A percentile compares a stretch with the other conserved stretches of the same genome.
These are phyloP conservation scores for Pycnomerus fuliginosus DNA, from an alignment of 2,888 invertebrate species.

Conservation along the genomic window DNA sequence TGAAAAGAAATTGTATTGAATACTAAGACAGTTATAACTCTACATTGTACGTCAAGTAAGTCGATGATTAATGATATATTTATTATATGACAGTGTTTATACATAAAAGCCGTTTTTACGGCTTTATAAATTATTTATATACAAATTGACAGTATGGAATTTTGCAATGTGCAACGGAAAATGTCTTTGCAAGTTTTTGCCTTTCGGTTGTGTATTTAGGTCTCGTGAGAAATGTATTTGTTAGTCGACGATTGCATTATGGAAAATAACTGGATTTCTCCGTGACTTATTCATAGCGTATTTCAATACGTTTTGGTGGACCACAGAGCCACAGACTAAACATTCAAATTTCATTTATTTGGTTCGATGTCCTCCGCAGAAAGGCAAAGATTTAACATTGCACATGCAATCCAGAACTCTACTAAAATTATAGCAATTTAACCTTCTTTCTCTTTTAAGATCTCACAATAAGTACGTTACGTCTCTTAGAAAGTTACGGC, in stretches of 20 bases:
- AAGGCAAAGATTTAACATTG: too few relatives aligned
- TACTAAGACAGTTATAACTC: constrained; percentile 7
- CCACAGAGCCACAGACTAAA: too few relatives aligned
- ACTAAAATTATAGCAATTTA: too few relatives aligned
- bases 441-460: too few relatives aligned
- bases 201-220: constrained; percentile 16
- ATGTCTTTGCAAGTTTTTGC: constrained; percentile 29
- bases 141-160: constrained; percentile 30
- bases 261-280: constrained; percentile 11
- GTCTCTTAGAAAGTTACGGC: too few relatives aligned
- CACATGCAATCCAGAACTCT: too few relatives aligned
- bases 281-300: too few relatives aligned
- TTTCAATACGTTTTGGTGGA: too few relatives aligned
- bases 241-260: constrained; percentile 8
- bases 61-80: constrained; percentile 35
- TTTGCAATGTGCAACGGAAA: constrained; percentile 27
- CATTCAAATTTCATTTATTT: too few relatives aligned
- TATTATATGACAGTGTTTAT: constrained; percentile 35
- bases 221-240: constrained; percentile 29
- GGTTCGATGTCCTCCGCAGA: too few relatives aligned
- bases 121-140: constrained; percentile 30
- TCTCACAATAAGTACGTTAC: too few relatives aligned
- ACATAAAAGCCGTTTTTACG: constrained; percentile 29
- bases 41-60: constrained; percentile 15
- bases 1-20: constrained; percentile 12